Percentiles rank a stretch among this genome's conserved stretches.
Evolutionary conservation across 2,888 invertebrate genomes (phyloP).

Genomic region (Notocelia uddmanniana): DNA sequence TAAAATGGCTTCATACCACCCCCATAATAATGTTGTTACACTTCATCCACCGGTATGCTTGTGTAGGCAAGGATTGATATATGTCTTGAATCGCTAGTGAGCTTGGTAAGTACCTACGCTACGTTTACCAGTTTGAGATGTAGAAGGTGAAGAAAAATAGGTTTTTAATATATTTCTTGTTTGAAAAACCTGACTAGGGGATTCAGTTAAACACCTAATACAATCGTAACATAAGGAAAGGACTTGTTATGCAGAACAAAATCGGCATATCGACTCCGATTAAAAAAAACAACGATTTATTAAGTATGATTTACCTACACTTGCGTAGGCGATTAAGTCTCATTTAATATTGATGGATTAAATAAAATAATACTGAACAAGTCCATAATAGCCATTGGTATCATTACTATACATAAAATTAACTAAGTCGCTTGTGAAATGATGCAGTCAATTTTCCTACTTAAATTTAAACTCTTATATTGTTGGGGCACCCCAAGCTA

Average conservation of each 20-base stretch:
- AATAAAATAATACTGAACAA: too few relatives aligned
- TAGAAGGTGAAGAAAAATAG: background rate
- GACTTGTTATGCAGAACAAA: background rate
- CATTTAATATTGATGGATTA: too few relatives aligned
- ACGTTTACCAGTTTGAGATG: slow-evolving; percentile 6
- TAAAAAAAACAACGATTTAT: too few relatives aligned
- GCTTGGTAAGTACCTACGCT: slow-evolving; percentile 7
- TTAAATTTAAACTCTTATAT: background rate
- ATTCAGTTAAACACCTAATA: background rate
- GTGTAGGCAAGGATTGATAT: slow-evolving; percentile 33
- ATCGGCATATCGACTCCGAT: background rate
- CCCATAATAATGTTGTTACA: slow-evolving; percentile 41
- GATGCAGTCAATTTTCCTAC: background rate
- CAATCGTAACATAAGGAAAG: background rate
- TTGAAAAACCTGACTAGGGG: background rate
- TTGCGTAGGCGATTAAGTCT: too few relatives aligned
- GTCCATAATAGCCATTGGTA: too few relatives aligned
- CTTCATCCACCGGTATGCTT: slow-evolving; percentile 33
- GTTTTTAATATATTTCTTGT: background rate
- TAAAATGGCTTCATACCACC: slow-evolving; percentile 10
- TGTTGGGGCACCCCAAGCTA: slow-evolving; percentile 21
- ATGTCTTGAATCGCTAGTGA: slow-evolving; percentile 14
- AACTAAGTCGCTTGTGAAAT: background rate
- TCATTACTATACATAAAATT: too few relatives aligned
- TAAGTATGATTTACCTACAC: too few relatives aligned